These are phyloP conservation scores for Heptranchias perlo DNA, from an alignment of 2,113 vertebrate genomes.

Conservation along the genomic window DNA sequence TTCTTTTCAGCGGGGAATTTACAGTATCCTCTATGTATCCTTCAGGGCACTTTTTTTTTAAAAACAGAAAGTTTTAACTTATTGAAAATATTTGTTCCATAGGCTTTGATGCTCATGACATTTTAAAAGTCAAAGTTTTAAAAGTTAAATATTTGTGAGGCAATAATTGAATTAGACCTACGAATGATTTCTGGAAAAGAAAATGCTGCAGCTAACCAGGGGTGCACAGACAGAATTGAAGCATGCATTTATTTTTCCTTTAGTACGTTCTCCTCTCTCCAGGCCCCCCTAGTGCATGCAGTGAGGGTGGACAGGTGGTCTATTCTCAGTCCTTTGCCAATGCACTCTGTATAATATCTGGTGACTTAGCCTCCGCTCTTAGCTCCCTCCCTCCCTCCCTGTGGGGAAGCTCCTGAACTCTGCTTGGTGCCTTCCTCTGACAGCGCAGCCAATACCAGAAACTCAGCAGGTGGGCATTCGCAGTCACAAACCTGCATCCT, in stretches of 20 bases:
- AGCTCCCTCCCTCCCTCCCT: neutral
- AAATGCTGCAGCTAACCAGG: neutral
- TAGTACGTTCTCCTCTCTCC: neutral
- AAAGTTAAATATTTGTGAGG: neutral
- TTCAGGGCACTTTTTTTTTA: neutral
- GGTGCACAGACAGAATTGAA: neutral
- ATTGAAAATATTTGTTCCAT: neutral
- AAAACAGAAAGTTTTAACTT: neutral
- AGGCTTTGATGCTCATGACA: neutral
- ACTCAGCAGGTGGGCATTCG: neutral
- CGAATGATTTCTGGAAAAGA: neutral
- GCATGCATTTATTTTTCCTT: neutral
- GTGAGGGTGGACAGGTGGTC: neutral
- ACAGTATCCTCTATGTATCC: neutral
- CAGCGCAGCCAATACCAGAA: neutral
- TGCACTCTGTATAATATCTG: neutral
- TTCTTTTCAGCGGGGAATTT: neutral
- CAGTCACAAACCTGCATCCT: slow-evolving; percentile 3
- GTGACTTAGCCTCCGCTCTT: neutral
- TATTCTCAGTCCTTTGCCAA: neutral
- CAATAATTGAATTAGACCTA: neutral
- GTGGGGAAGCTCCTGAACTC: neutral
- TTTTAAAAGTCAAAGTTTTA: neutral
- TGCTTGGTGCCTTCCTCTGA: slow-evolving; percentile 11
- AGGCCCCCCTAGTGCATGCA: neutral